Evolutionary conservation across 2,797 vertebrate species (phyloP).

Genomic region (Hapalemur alaotrensis): DNA sequence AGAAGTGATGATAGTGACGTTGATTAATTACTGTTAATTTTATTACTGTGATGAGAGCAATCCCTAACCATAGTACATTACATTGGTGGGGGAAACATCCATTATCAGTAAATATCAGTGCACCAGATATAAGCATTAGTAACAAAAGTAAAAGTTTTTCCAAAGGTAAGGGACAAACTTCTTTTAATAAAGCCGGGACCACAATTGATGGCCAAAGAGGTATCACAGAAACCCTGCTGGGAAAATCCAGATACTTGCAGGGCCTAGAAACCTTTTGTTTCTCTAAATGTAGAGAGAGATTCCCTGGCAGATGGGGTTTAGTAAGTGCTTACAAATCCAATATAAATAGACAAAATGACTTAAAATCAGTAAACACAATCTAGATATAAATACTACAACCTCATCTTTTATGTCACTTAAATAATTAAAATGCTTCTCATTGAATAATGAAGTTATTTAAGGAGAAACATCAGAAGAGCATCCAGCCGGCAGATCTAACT

Average conservation of each 20-base stretch:
- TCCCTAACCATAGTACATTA: background rate
- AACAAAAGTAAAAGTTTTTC: conserved; percentile 22
- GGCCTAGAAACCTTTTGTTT: conserved; percentile 73
- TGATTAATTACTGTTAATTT: conserved; percentile 1
- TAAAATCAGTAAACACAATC: conserved; percentile 76
- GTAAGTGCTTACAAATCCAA: conserved; percentile 67
- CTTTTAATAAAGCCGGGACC: conserved; percentile 71
- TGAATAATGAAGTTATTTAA: conserved; percentile 83
- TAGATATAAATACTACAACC: conserved; percentile 73
- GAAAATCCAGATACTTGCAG: conserved; percentile 61
- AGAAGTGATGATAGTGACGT: background rate
- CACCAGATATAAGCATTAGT: background rate
- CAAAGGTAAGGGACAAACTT: conserved; percentile 55
- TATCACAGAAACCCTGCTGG: conserved; percentile 69
- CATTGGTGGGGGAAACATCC: background rate
- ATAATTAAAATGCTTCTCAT: conserved; percentile 81
- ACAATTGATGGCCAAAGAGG: conserved; percentile 68
- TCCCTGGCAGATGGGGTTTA: conserved; percentile 69
- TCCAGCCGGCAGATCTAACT: conserved; percentile 74
- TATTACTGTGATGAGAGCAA: background rate
- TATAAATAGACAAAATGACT: conserved; percentile 73
- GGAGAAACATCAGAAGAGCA: conserved; percentile 76
- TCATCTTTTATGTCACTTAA: conserved; percentile 78
- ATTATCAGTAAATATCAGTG: background rate
- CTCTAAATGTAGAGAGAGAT: conserved; percentile 72